These are phyloP conservation scores for Gryllus longicercus DNA, from an alignment of 2,888 invertebrate genomes.

Conservation along the genomic window DNA sequence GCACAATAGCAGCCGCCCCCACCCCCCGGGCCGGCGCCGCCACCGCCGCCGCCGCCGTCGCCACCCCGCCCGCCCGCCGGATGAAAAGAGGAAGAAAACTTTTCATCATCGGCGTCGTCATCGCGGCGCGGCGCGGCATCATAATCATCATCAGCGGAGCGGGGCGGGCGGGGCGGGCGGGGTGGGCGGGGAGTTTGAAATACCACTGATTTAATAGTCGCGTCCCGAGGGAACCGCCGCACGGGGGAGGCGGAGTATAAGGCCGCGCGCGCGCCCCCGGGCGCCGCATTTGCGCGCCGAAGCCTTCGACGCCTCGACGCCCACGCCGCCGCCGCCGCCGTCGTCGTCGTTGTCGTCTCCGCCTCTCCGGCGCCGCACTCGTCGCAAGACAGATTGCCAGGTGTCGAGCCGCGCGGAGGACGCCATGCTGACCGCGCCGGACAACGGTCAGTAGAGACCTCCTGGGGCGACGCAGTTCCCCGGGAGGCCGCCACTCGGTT, in stretches of 20 bases:
- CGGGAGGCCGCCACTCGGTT: not conserved
- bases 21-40: not conserved
- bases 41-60: not conserved
- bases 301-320: not conserved
- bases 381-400: no score
- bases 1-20: conserved; percentile 30
- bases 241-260: conserved; percentile 19
- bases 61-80: conserved; percentile 17
- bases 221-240: conserved; percentile 32
- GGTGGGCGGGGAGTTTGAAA: conserved; percentile 27
- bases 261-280: not conserved
- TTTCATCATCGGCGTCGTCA: conserved; percentile 31
- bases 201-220: conserved; percentile 37
- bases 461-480: not conserved
- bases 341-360: conserved; percentile 23
- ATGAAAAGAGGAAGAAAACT: conserved; percentile 31
- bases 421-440: conserved; percentile 30
- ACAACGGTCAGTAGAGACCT: conserved; percentile 34
- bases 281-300: not conserved
- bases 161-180: conserved; percentile 24
- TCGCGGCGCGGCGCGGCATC: conserved; percentile 12
- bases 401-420: not conserved
- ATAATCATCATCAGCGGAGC: conserved; percentile 30
- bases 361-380: no score
- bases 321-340: conserved; percentile 22